Base-by-base conservation (phyloP, 2,797 vertebrate genomes). In the Craterocephalus amniculus region DNA sequence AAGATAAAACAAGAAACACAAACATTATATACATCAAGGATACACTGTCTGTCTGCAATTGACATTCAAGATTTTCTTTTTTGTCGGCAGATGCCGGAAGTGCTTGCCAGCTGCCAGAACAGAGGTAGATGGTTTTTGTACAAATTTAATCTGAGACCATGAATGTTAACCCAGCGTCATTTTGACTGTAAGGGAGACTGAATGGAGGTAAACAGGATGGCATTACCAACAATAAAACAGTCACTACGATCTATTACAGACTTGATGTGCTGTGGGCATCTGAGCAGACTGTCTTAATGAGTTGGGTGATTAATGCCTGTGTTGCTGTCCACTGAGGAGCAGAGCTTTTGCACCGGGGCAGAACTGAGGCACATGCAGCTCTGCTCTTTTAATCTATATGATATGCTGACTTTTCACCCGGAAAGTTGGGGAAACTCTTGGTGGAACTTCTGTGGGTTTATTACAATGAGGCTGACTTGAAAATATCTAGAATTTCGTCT, bases 241-340 rank as follows among this genome's bases (percentile, higher is more conserved):
- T 64, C 83, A 55, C 73, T 63, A 20, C 56, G 76, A 79, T 74
- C 67, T 78, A 12, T 83, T 80, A 79, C 76, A 72, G 69, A 55
- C 74, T 90, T 91, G 87, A 91, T 51, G 84, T 87, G 86, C 87
- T 82, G 70, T 84, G 83, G 83, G 74, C 72, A 74, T 79, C 86
- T 62, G 59, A 63, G 73, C 78, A 86, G 84, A 88, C 87, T 84
- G 84, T 81, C 79, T 72, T 83, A 81, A 89, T 84, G 84, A 87
- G 78, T 71, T 31, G 4, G 63, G 45, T 81, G 85, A 89, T 91
- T 91, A 87, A 91, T 91, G 79, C 52, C 22, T 34, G 62, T 45
- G 80, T 40, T 57, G 55, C 63, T 67, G 56, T 78, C 79, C 51
- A 77, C 57, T 14, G 61, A 83, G 83, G 74, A 69, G 72, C 58